Base-by-base conservation (phyloP, 2,113 vertebrate species). In the Zeus faber region DNA sequence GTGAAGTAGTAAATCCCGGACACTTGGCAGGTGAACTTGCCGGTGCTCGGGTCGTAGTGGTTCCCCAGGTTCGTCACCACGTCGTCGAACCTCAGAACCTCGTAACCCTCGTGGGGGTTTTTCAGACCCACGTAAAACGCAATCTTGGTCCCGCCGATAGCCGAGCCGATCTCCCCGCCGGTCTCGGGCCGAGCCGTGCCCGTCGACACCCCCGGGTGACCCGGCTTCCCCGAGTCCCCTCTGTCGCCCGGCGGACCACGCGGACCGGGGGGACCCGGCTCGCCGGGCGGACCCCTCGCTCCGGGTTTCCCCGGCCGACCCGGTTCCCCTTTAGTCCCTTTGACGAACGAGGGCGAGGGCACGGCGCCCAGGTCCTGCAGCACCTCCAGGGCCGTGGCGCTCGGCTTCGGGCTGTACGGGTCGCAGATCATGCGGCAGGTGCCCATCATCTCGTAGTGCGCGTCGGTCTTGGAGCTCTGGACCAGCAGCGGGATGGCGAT, bases 81-180 rank as follows among this genome's bases (percentile, higher is more conserved):
- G 60, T 90, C 88, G 35, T 90, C 89, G 39, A 90, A 90, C 27
- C 82, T 72, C 4, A 90, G 71, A 5, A 90, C 88, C 33, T 90
- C 88, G 49, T 90, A 90, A 18, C 89, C 89, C 52, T 90, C 89
- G 27, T 90, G 89, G 0, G 93, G 94, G 63, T 92, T 95, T 76
- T 95, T 96, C 46, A 96, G 88, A 27, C 94, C 94, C 69, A 95
- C 93, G 43, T 95, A 95, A 80, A 96, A 95, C 1, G 93, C 93
- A 21, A 95, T 93, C 82, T 91, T 92, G 24, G 89, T 85, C 26
- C 83, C 87, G 1, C 79, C 87, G 49, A 91, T 83, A 27, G 87
- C 80, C 0, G 91, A 77, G 44, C 82, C 85, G 55, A 87, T 54
- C 1, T 91, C 90, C 5, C 84, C 87, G 0, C 84, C 83, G 0